Conservation (phyloP, 2,888 invertebrate species). For the Drosophila neonasuta region DNA sequence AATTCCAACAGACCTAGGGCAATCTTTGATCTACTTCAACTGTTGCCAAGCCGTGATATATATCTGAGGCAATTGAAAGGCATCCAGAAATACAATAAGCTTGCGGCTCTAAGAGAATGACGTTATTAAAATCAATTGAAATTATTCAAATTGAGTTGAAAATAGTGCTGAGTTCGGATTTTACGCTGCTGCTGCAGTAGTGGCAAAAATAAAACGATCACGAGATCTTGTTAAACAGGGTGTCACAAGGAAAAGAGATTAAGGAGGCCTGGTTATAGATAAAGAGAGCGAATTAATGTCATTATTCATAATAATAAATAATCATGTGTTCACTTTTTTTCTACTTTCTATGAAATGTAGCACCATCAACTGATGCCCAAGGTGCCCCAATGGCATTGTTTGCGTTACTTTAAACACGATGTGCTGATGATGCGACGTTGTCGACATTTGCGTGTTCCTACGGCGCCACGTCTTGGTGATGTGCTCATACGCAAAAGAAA, state of each 20-base stretch:
- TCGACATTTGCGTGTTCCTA: constrained; percentile 86
- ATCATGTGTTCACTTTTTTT: not conserved
- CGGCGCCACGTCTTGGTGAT: constrained; percentile 76
- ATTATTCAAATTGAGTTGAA: constrained; percentile 68
- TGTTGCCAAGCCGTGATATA: constrained; percentile 33
- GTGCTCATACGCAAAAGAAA: constrained; percentile 70
- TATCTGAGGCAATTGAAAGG: constrained; percentile 51
- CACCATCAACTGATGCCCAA: constrained; percentile 88
- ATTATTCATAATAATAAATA: not conserved
- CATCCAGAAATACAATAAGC: constrained; percentile 51
- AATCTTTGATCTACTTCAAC: constrained; percentile 3
- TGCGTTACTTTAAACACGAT: constrained; percentile 91
- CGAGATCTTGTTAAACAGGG: constrained; percentile 16
- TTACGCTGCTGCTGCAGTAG: constrained; percentile 14
- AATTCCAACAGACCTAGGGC: constrained; percentile 21
- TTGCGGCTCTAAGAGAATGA: constrained; percentile 57
- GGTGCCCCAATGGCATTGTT: constrained; percentile 92
- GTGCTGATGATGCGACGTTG: constrained; percentile 87
- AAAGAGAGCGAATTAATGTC: not conserved
- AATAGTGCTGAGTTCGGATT: constrained; percentile 19
- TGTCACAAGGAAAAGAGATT: not conserved
- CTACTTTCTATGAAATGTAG: constrained; percentile 79
- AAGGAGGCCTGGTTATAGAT: not conserved
- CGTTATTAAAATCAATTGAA: constrained; percentile 63
- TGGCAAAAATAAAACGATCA: constrained; percentile 3